Percentiles rank a stretch among this genome's conserved stretches.
Evolutionary conservation across 2,113 vertebrate genomes (phyloP).

Genomic region (Mionectes macconnelli): DNA sequence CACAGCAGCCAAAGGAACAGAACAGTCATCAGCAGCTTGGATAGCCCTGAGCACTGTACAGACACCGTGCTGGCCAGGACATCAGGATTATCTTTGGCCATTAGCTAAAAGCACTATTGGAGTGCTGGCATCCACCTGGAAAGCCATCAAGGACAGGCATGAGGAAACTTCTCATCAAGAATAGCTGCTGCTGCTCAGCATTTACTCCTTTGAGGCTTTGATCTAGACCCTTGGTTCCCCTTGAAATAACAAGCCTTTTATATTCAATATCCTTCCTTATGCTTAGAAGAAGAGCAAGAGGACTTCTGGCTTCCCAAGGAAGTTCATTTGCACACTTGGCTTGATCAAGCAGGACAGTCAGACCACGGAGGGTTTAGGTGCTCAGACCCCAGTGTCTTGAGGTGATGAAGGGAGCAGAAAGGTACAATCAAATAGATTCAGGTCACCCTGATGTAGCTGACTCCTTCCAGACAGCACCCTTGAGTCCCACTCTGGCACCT

Average conservation of each 20-base stretch:
- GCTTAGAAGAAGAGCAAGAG: background rate
- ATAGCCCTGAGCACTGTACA: conserved; percentile 16
- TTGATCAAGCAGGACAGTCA: rapidly evolving
- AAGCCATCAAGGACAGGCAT: background rate
- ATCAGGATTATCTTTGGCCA: background rate
- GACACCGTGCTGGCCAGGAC: background rate
- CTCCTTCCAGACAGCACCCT: background rate
- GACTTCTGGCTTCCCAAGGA: background rate
- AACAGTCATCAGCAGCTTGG: conserved; percentile 4
- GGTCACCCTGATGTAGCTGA: rapidly evolving
- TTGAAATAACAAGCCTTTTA: background rate
- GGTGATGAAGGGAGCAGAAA: background rate
- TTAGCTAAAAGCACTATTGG: conserved; percentile 6
- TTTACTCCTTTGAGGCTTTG: background rate
- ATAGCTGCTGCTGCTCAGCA: background rate
- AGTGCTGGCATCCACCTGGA: conserved; percentile 13
- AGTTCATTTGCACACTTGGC: background rate
- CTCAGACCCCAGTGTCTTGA: background rate
- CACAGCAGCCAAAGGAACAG: background rate
- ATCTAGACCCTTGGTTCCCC: background rate
- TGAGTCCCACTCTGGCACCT: background rate
- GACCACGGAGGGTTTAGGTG: background rate
- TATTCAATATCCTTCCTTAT: background rate
- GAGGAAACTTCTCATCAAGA: background rate
- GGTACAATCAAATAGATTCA: background rate